These are phyloP conservation scores for Sinentomon sp. DNA, from an alignment of 2,888 invertebrate genomes.

Conservation along the genomic window DNA sequence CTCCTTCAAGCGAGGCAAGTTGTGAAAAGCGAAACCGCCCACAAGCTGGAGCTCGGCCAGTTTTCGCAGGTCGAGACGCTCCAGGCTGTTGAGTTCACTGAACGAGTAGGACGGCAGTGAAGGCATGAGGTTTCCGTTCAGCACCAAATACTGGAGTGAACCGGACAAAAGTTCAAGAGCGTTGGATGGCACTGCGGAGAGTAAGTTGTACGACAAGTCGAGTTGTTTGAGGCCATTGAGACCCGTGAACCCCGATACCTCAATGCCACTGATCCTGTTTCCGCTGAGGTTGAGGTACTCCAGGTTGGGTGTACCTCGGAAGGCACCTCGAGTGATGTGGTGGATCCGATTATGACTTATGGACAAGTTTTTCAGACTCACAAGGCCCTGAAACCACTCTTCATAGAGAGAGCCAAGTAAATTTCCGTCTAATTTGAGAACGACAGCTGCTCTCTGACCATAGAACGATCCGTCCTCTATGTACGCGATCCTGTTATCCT, in stretches of 20 bases:
- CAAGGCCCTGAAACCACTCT: conserved; percentile 21
- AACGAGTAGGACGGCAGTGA: conserved; percentile 15
- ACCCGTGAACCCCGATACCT: conserved; percentile 19
- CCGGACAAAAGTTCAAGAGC: conserved; percentile 13
- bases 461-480: conserved; percentile 21
- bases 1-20: conserved; percentile 19
- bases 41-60: conserved; percentile 20
- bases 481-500: conserved; percentile 19
- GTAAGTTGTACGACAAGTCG: conserved; percentile 15
- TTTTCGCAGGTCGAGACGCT: conserved; percentile 19
- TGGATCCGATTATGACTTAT: conserved; percentile 20
- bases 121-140: conserved; percentile 16
- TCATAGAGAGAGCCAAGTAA: conserved; percentile 19
- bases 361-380: conserved; percentile 18
- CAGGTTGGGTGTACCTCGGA: conserved; percentile 17
- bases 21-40: conserved; percentile 21
- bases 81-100: conserved; percentile 17
- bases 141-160: conserved; percentile 12
- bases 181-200: conserved; percentile 13
- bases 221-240: conserved; percentile 17
- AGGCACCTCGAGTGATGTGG: conserved; percentile 17
- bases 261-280: conserved; percentile 19
- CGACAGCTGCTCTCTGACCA: conserved; percentile 19
- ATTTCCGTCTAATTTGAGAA: conserved; percentile 20
- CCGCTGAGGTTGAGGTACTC: conserved; percentile 17